A percentile compares a stretch with the other conserved stretches of the same genome.
phyloP scores from a whole-genome alignment of 1,140 invertebrate species.

The Lasaia peninsularis region DNA sequence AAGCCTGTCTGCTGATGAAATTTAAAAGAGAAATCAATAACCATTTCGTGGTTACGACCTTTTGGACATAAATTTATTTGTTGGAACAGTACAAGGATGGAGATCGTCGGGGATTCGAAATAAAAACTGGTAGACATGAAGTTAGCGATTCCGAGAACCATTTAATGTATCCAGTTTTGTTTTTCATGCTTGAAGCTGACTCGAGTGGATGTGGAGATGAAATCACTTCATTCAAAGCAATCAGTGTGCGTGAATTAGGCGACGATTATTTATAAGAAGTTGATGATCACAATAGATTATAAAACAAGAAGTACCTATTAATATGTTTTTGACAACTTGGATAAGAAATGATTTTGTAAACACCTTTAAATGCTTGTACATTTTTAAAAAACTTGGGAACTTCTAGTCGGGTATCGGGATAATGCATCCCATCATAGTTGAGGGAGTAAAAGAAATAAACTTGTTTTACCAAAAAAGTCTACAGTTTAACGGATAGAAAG shows the following conservation, averaged over 20 bases:
- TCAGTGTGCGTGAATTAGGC: constrained; percentile 22
- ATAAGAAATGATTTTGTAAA: not conserved
- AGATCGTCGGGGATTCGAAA: constrained; percentile 27
- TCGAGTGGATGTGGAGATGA: constrained; percentile 13
- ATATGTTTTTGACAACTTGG: not conserved
- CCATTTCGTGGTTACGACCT: constrained; percentile 46
- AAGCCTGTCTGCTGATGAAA: constrained; percentile 38
- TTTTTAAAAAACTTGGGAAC: not conserved
- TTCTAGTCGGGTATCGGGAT: no score
- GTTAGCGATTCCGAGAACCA: constrained; percentile 60
- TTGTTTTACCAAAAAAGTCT: no score
- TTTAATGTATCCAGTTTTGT: constrained; percentile 43
- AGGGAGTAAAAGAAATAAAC: no score
- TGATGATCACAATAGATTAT: constrained; percentile 1
- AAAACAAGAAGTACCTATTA: not conserved
- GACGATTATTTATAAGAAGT: constrained; percentile 25
- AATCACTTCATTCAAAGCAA: constrained; percentile 42
- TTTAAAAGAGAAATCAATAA: constrained; percentile 50
- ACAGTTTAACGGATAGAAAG: no score
- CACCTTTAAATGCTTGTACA: not conserved
- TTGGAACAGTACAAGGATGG: constrained; percentile 39
- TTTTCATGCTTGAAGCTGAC: constrained; percentile 33
- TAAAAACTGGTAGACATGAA: constrained; percentile 58
- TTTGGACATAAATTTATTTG: constrained; percentile 35
- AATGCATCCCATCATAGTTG: no score